Evolutionary conservation across 2,113 vertebrate species (phyloP).

Genomic region (Ptilorrhoa leucosticta): DNA sequence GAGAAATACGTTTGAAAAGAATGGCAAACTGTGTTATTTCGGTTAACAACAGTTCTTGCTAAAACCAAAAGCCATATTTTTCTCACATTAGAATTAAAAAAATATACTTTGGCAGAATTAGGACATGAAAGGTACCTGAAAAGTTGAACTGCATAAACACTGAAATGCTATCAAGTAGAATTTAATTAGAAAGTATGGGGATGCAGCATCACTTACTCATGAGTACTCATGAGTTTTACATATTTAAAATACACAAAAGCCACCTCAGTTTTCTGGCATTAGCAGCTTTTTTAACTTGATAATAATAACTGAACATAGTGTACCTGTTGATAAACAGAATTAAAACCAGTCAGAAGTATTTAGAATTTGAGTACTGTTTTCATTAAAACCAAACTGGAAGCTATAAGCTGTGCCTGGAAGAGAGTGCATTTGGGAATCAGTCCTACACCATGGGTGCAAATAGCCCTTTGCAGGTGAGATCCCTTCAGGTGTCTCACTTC

Average conservation of each 20-base stretch:
- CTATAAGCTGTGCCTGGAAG: background rate
- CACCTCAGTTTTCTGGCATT: background rate
- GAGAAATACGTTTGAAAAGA: background rate
- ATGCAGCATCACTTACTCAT: background rate
- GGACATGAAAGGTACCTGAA: background rate
- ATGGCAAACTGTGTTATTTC: background rate
- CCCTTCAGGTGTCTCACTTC: background rate
- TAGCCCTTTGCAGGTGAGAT: background rate
- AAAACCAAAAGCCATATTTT: background rate
- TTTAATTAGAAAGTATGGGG: background rate
- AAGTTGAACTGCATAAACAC: background rate
- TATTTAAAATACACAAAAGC: background rate
- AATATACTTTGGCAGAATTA: background rate
- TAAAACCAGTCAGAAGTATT: background rate
- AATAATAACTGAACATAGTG: background rate
- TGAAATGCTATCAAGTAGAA: background rate
- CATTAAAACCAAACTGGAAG: background rate
- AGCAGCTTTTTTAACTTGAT: background rate
- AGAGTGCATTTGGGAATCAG: background rate
- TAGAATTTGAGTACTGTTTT: background rate
- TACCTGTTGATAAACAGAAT: background rate
- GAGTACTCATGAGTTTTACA: background rate
- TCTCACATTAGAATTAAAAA: background rate
- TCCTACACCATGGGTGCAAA: background rate
- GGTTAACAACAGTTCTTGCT: background rate